A percentile compares a stretch with the other conserved stretches of the same genome.
These are phyloP conservation scores for Poeciliopsis occidentalis DNA, from an alignment of 2,113 vertebrate species.

Conservation along the genomic window DNA sequence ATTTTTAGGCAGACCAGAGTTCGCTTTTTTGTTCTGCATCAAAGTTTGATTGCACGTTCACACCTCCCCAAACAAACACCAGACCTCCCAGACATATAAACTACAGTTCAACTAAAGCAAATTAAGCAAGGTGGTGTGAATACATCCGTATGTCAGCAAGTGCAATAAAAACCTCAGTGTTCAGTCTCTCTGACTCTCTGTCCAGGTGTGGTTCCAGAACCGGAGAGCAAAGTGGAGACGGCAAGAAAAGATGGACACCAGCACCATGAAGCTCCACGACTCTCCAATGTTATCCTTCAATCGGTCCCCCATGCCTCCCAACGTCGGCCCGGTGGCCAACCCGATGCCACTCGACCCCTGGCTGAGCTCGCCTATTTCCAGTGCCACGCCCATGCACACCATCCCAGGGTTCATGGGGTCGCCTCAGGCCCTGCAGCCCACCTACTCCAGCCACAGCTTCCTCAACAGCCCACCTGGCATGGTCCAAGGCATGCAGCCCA, in stretches of 20 bases:
- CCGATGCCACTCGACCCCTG: slow-evolving; percentile 89
- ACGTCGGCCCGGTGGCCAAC: slow-evolving; percentile 80
- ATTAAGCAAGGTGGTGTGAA: too few relatives aligned
- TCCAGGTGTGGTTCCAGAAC: slow-evolving; percentile 95
- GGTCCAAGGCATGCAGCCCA: slow-evolving; percentile 86
- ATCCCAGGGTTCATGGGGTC: slow-evolving; percentile 88
- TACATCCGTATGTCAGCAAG: neutral
- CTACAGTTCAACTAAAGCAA: too few relatives aligned
- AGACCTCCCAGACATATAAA: too few relatives aligned
- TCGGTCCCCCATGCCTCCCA: slow-evolving; percentile 82
- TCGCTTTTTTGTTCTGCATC: too few relatives aligned
- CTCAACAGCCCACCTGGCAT: slow-evolving; percentile 81
- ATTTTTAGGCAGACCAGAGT: too few relatives aligned
- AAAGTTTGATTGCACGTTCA: too few relatives aligned
- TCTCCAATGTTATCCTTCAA: slow-evolving; percentile 88
- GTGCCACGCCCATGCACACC: slow-evolving; percentile 83
- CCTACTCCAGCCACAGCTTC: slow-evolving; percentile 83
- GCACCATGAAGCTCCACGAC: slow-evolving; percentile 87
- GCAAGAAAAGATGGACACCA: slow-evolving; percentile 92
- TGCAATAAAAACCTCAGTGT: neutral
- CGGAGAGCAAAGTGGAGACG: slow-evolving; percentile 91
- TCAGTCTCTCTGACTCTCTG: neutral
- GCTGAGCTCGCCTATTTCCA: slow-evolving; percentile 88
- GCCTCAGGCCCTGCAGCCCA: slow-evolving; percentile 84
- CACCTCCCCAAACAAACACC: too few relatives aligned